These are phyloP conservation scores for Candidula unifasciata DNA, from an alignment of 2,888 invertebrate genomes.

Conservation along the genomic window DNA sequence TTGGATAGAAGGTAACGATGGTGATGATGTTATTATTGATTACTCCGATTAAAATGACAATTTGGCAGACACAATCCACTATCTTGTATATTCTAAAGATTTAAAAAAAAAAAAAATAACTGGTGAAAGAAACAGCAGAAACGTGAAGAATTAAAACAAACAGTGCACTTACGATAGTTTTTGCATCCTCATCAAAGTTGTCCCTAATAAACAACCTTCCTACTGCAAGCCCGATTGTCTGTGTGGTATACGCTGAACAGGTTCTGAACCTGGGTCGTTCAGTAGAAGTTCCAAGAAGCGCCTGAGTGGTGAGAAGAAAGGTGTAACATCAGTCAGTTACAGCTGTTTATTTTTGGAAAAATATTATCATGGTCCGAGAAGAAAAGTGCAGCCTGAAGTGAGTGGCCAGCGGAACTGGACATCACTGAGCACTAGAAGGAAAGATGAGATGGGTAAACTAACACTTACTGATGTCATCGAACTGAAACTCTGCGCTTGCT, in stretches of 20 bases:
- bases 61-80: background rate
- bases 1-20: too few relatives aligned
- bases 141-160: background rate
- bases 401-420: too few relatives aligned
- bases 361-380: too few relatives aligned
- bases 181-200: constrained; percentile 90
- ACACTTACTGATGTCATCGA: too few relatives aligned
- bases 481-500: too few relatives aligned
- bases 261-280: constrained; percentile 91
- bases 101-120: background rate
- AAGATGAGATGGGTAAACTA: too few relatives aligned
- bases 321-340: too few relatives aligned
- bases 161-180: constrained; percentile 80
- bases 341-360: too few relatives aligned
- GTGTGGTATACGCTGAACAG: constrained; percentile 91
- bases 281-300: constrained; percentile 75
- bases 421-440: too few relatives aligned
- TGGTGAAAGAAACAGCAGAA: background rate
- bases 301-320: constrained; percentile 58
- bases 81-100: background rate
- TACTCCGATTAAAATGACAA: background rate
- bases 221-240: constrained; percentile 91
- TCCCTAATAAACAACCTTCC: constrained; percentile 92
- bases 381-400: too few relatives aligned
- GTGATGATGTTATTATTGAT: background rate